Percentiles rank a stretch among this genome's conserved stretches.
These are phyloP conservation scores for Ciconia stormi DNA, from an alignment of 2,113 vertebrate species.

Conservation along the genomic window DNA sequence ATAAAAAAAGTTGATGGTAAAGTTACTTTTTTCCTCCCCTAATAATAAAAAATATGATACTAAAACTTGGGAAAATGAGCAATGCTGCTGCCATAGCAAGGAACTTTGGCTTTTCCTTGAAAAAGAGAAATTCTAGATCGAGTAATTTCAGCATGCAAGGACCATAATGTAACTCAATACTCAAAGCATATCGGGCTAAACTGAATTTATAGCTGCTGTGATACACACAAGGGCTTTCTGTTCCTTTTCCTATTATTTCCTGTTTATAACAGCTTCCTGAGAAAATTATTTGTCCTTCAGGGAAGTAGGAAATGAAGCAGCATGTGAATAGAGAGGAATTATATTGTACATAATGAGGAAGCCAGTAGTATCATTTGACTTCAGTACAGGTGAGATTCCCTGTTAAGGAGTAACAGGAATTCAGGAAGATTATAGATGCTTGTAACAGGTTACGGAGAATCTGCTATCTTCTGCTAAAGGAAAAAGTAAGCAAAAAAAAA, in stretches of 20 bases:
- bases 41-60: not conserved
- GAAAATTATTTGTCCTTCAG: not conserved
- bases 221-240: not conserved
- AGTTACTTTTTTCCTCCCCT: not conserved
- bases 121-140: not conserved
- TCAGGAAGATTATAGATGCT: not conserved
- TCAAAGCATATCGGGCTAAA: not conserved
- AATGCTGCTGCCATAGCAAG: not conserved
- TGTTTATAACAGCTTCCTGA: not conserved
- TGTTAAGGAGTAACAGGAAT: not conserved
- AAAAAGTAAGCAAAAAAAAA: not conserved
- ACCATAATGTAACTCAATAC: not conserved
- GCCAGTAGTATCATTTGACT: not conserved
- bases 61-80: not conserved
- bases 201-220: not conserved
- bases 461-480: not conserved
- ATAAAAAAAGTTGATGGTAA: not conserved
- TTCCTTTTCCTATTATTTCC: not conserved
- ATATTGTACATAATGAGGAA: not conserved
- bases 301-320: constrained; percentile 12
- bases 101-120: not conserved
- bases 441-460: not conserved
- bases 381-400: not conserved
- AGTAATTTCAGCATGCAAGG: not conserved
- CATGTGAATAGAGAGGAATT: not conserved